These are phyloP conservation scores for Plodia interpunctella DNA, from an alignment of 1,140 invertebrate species.

Conservation along the genomic window DNA sequence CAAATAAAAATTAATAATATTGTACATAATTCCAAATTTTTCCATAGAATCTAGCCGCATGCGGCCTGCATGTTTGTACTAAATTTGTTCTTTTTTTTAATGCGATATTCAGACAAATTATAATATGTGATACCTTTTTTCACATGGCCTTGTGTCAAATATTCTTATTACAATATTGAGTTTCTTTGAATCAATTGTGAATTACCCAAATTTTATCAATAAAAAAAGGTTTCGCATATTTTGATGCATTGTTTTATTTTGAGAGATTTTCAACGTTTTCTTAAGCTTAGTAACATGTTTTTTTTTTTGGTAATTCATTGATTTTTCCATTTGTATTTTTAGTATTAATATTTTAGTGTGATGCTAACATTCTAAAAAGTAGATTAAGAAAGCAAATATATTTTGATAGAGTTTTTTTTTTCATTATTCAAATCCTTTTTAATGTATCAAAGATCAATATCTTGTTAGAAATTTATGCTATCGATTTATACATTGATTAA, in stretches of 20 bases:
- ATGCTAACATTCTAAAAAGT: background rate
- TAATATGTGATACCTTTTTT: background rate
- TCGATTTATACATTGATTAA: background rate
- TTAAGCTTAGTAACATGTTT: slow-evolving; percentile 13
- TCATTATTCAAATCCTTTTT: too few species aligned
- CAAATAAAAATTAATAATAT: background rate
- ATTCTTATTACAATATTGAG: too few species aligned
- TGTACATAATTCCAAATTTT: slow-evolving; percentile 10
- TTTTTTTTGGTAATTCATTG: slow-evolving; percentile 12
- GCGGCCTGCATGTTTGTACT: background rate
- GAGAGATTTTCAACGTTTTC: background rate
- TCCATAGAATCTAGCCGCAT: background rate
- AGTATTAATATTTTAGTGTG: slow-evolving; percentile 7
- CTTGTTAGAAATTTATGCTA: too few species aligned
- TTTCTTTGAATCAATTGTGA: too few species aligned
- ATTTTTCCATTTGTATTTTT: slow-evolving; percentile 9
- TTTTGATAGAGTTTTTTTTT: too few species aligned
- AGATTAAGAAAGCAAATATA: too few species aligned
- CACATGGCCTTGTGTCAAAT: background rate
- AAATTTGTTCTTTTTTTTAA: background rate
- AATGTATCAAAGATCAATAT: too few species aligned
- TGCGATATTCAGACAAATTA: background rate
- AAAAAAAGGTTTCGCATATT: slow-evolving; percentile 8
- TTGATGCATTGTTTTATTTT: background rate
- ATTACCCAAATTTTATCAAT: background rate